Percentiles rank a stretch among this genome's conserved stretches.
phyloP scores from a whole-genome alignment of 2,113 vertebrate genomes.

The Condylura cristata region DNA sequence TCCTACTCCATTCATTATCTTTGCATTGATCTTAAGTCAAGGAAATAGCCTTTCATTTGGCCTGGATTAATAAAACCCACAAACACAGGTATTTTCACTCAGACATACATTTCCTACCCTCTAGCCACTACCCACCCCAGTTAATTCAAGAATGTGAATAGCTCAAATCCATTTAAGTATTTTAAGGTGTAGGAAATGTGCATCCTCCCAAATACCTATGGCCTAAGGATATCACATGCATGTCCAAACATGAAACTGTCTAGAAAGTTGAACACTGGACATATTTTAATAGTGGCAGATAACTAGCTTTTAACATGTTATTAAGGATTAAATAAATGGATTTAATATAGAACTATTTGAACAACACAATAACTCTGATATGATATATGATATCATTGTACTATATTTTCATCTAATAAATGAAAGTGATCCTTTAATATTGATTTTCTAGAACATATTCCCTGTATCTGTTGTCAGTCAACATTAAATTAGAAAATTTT shows the following conservation, averaged over 20 bases:
- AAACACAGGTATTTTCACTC: not conserved
- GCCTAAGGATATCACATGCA: not conserved
- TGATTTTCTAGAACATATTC: not conserved
- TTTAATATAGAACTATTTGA: not conserved
- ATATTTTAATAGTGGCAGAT: not conserved
- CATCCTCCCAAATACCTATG: not conserved
- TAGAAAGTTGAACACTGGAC: not conserved
- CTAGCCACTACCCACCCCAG: not conserved
- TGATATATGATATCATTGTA: not conserved
- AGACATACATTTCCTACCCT: not conserved
- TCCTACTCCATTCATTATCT: not conserved
- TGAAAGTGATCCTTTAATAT: not conserved
- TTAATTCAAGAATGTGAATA: not conserved
- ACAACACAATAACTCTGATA: not conserved
- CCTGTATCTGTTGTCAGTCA: slow-evolving; percentile 4
- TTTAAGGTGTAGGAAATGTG: not conserved
- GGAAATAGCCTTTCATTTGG: not conserved
- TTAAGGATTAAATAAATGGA: not conserved
- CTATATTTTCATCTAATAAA: slow-evolving; percentile 36
- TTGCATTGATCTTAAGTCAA: not conserved
- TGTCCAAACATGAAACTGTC: not conserved
- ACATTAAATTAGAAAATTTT: slow-evolving; percentile 21
- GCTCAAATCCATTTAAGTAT: not conserved
- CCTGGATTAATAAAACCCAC: not conserved
- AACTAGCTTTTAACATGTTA: not conserved